A percentile compares a stretch with the other conserved stretches of the same genome.
Evolutionary conservation across 2,113 vertebrate species (phyloP).

Genomic region (Arothron firmamentum): DNA sequence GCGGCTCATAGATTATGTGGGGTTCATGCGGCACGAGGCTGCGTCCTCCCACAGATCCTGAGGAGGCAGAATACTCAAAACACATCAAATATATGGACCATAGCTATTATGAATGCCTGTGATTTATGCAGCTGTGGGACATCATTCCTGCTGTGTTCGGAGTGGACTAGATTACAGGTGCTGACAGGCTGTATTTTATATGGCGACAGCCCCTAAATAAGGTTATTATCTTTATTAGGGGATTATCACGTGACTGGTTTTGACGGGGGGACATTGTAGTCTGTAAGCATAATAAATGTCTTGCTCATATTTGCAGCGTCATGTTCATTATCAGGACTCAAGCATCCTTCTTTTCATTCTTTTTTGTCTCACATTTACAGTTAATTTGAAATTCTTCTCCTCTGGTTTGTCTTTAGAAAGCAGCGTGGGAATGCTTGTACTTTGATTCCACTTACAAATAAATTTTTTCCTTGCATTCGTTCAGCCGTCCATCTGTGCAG

Average conservation of each 20-base stretch:
- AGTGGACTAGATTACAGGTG: slow-evolving; percentile 1
- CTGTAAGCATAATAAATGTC: neutral
- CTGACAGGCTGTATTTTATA: slow-evolving; percentile 6
- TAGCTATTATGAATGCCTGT: slow-evolving; percentile 45
- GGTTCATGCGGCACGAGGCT: slow-evolving; percentile 34
- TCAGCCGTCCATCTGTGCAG: slow-evolving; percentile 10
- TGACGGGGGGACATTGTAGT: slow-evolving; percentile 14
- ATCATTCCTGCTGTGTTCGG: slow-evolving; percentile 3
- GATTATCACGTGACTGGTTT: slow-evolving; percentile 2
- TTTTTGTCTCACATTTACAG: too few species aligned
- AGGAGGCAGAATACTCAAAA: slow-evolving; percentile 23
- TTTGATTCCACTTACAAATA: neutral
- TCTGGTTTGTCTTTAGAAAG: too few species aligned
- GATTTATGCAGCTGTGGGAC: slow-evolving; percentile 16
- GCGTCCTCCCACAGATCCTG: slow-evolving; percentile 38
- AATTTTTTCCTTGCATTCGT: slow-evolving; percentile 3
- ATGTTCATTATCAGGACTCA: too few species aligned
- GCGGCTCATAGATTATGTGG: slow-evolving; percentile 59
- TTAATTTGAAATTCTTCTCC: too few species aligned
- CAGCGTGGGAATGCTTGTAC: too few species aligned
- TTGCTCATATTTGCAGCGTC: too few species aligned
- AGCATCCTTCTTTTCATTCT: too few species aligned
- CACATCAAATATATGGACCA: slow-evolving; percentile 7
- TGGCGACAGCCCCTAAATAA: neutral
- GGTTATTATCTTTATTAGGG: slow-evolving; percentile 1